Percentiles rank a stretch among this genome's conserved stretches.
These are phyloP conservation scores for Oenanthe melanoleuca DNA, from an alignment of 2,113 vertebrate genomes.

Conservation along the genomic window DNA sequence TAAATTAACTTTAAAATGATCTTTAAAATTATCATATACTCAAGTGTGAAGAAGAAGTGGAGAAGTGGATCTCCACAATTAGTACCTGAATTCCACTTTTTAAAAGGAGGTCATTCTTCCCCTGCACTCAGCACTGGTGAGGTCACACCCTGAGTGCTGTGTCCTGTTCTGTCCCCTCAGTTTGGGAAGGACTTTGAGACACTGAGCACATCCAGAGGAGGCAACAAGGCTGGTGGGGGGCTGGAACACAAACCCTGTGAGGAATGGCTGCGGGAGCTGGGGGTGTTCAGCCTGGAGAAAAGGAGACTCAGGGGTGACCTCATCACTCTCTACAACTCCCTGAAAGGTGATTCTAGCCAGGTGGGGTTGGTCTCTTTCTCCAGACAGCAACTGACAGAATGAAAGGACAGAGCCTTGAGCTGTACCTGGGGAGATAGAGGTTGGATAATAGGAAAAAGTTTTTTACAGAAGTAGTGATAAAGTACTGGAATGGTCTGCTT, in stretches of 20 bases:
- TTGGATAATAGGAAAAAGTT: background rate
- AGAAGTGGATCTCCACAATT: background rate
- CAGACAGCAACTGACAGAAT: background rate
- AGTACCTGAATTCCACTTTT: background rate
- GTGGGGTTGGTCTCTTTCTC: background rate
- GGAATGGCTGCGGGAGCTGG: accelerated
- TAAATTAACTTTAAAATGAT: background rate
- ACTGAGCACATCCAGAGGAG: no score
- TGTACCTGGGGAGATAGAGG: background rate
- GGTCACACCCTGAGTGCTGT: no score
- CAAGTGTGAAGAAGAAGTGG: background rate
- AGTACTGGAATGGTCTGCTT: background rate
- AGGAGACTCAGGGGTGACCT: background rate
- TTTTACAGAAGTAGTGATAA: background rate
- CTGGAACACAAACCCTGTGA: background rate
- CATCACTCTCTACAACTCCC: background rate
- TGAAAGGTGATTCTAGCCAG: background rate
- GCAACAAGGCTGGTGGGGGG: background rate
- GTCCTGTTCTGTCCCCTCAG: background rate
- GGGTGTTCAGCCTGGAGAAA: background rate
- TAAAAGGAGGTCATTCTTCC: background rate
- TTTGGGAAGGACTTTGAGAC: no score
- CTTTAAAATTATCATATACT: background rate
- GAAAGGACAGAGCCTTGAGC: no score
- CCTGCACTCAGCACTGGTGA: accelerated